These are phyloP conservation scores for Julus scanicus DNA, from an alignment of 2,888 invertebrate genomes.

Conservation along the genomic window DNA sequence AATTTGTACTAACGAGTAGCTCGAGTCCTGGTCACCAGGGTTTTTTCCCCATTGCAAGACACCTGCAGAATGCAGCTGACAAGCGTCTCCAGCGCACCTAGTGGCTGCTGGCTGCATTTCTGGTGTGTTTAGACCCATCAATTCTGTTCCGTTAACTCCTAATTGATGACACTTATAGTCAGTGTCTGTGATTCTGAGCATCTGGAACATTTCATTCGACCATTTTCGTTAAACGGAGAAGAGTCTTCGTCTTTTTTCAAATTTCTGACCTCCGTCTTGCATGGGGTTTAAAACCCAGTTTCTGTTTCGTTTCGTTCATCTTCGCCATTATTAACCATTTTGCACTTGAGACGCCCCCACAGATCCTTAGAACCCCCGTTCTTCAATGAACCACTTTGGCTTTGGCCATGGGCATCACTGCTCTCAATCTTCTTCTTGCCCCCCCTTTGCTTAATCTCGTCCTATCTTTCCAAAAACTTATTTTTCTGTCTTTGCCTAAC, in stretches of 20 bases:
- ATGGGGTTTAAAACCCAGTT: conserved; percentile 1
- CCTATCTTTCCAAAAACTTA: not conserved
- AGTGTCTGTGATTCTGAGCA: conserved; percentile 19
- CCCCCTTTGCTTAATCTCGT: not conserved
- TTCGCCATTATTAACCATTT: not conserved
- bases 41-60: no score
- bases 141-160: not conserved
- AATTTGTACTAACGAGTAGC: no score
- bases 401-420: conserved; percentile 10
- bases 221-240: not conserved
- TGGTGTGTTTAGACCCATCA: not conserved
- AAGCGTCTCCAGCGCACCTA: not conserved
- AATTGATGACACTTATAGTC: conserved; percentile 9
- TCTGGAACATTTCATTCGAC: not conserved
- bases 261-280: not conserved
- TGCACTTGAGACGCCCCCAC: not conserved
- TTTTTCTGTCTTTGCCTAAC: not conserved
- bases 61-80: not conserved
- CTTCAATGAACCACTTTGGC: not conserved
- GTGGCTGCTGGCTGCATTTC: not conserved
- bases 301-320: conserved; percentile 3
- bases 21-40: no score
- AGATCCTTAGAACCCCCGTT: not conserved
- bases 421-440: not conserved
- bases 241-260: not conserved